A percentile compares a stretch with the other conserved stretches of the same genome.
Evolutionary conservation across 1,140 invertebrate species (phyloP).

Genomic region (Drosophila willistoni): DNA sequence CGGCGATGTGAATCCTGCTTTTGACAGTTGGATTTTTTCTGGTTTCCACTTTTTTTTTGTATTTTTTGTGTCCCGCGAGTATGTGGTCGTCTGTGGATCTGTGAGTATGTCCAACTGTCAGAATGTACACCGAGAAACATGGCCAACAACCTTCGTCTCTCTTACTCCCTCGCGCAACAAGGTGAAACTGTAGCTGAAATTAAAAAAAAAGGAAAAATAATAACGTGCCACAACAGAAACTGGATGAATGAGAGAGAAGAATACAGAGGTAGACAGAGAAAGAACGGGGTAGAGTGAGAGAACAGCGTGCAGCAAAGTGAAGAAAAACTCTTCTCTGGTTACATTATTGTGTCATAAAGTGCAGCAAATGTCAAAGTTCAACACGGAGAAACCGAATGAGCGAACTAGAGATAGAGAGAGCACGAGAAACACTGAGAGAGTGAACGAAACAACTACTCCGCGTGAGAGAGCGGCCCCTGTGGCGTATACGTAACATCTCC

Average conservation of each 20-base stretch:
- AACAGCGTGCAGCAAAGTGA: conserved; percentile 24
- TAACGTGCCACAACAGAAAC: conserved; percentile 9
- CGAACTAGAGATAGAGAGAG: conserved; percentile 5
- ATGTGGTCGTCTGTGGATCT: conserved; percentile 11
- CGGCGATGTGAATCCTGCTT: conserved; percentile 44
- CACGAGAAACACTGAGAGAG: conserved; percentile 14
- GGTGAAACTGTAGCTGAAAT: conserved; percentile 56
- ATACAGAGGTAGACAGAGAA: conserved; percentile 2
- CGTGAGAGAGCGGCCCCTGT: conserved; percentile 15
- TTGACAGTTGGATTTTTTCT: conserved; percentile 56
- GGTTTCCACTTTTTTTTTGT: conserved; percentile 32
- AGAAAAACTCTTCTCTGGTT: conserved; percentile 35
- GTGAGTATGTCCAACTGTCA: conserved; percentile 42
- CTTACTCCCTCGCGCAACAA: conserved; percentile 4
- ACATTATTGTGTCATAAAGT: conserved; percentile 45
- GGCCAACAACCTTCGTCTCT: not conserved
- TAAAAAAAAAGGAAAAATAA: conserved; percentile 41
- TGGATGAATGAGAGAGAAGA: too few species aligned
- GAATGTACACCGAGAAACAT: conserved; percentile 38
- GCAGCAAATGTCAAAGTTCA: conserved; percentile 61
- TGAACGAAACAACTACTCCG: conserved; percentile 9
- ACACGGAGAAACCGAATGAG: conserved; percentile 4
- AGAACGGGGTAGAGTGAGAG: conserved; percentile 7
- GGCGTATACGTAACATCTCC: conserved; percentile 44
- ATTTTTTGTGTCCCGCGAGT: conserved; percentile 19